Evolutionary conservation across 1,140 invertebrate species (phyloP).

Genomic region (Zaprionus capensis): DNA sequence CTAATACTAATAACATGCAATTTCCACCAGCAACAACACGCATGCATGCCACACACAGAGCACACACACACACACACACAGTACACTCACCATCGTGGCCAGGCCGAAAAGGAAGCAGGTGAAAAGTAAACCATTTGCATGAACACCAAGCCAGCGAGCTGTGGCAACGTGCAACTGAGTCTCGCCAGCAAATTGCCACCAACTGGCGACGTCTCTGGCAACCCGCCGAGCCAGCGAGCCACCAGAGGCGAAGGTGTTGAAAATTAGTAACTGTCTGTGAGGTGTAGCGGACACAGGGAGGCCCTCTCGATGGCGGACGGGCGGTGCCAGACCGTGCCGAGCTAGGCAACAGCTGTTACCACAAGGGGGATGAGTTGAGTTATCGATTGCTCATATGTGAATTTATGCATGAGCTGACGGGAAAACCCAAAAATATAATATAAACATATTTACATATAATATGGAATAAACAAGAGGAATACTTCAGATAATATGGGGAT

Average conservation of each 20-base stretch:
- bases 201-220: slow-evolving; percentile 45
- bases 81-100: background rate
- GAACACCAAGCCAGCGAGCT: slow-evolving; percentile 61
- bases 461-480: no score
- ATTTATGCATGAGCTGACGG: background rate
- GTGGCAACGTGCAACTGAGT: slow-evolving; percentile 39
- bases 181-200: slow-evolving; percentile 36
- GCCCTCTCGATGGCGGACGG: background rate
- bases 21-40: slow-evolving; percentile 68
- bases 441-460: background rate
- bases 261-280: slow-evolving; percentile 72
- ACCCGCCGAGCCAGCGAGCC: slow-evolving; percentile 32
- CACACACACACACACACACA: slow-evolving; percentile 21
- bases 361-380: slow-evolving; percentile 5
- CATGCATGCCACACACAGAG: slow-evolving; percentile 47
- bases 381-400: slow-evolving; percentile 34
- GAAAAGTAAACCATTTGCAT: slow-evolving; percentile 79
- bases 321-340: slow-evolving; percentile 33
- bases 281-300: background rate
- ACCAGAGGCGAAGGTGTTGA: slow-evolving; percentile 69
- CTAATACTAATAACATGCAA: slow-evolving; percentile 82
- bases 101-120: slow-evolving; percentile 67
- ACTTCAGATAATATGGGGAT: background rate
- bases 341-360: background rate
- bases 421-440: background rate